Evolutionary conservation across 1,140 invertebrate species (phyloP).

Genomic region (Uloborus diversus): DNA sequence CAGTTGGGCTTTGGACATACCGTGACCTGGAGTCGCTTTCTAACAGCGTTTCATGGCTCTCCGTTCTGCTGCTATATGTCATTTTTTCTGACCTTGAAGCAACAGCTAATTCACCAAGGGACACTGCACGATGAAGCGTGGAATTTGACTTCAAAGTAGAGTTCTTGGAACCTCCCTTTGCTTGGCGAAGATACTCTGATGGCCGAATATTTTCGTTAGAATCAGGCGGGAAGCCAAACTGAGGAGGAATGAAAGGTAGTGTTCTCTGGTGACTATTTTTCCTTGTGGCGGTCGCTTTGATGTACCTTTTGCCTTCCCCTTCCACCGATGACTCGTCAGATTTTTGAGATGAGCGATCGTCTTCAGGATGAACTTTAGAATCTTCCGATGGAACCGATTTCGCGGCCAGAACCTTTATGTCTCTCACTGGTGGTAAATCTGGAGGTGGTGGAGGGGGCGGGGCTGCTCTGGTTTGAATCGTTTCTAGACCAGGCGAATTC

Average conservation of each 20-base stretch:
- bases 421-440: constrained; percentile 3
- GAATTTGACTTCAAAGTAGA: constrained; percentile 39
- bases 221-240: constrained; percentile 75
- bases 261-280: constrained; percentile 64
- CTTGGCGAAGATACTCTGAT: constrained; percentile 87
- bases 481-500: background rate
- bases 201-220: constrained; percentile 87
- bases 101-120: constrained; percentile 34
- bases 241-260: constrained; percentile 86
- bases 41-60: constrained; percentile 47
- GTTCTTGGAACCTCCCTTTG: constrained; percentile 64
- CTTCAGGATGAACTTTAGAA: constrained; percentile 3
- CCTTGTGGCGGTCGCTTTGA: constrained; percentile 12
- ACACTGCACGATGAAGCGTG: constrained; percentile 37
- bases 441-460: constrained; percentile 39
- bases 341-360: constrained; percentile 34
- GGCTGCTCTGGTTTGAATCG: background rate
- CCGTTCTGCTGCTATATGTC: constrained; percentile 38
- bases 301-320: constrained; percentile 28
- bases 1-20: constrained; percentile 14
- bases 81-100: constrained; percentile 27
- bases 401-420: background rate
- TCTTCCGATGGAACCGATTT: constrained; percentile 6
- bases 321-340: constrained; percentile 28
- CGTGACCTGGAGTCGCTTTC: constrained; percentile 43